Evolutionary conservation across 2,888 invertebrate species (phyloP).

Genomic region (Willowsia nigromaculata): DNA sequence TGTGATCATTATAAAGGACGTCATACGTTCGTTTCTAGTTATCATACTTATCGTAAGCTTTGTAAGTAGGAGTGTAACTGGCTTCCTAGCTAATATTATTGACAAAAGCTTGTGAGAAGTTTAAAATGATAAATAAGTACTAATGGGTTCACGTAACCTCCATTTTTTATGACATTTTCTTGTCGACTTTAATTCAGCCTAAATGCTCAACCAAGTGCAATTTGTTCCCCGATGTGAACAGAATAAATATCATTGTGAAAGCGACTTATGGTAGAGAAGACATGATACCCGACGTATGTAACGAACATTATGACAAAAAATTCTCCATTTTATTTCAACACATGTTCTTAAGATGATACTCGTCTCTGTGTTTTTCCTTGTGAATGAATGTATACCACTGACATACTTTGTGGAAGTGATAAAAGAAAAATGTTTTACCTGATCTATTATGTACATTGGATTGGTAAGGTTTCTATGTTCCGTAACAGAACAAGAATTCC

Average conservation of each 20-base stretch:
- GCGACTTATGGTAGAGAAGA: too few species aligned
- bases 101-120: background rate
- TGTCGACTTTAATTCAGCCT: conserved; percentile 55
- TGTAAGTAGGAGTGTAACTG: too few species aligned
- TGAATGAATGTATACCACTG: too few species aligned
- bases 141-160: background rate
- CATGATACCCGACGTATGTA: background rate
- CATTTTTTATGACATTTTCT: conserved; percentile 4
- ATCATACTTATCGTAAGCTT: too few species aligned
- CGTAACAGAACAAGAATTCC: background rate
- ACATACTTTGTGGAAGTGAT: background rate
- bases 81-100: too few species aligned
- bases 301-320: background rate
- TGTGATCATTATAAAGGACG: too few species aligned
- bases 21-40: too few species aligned
- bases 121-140: background rate
- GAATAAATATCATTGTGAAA: conserved; percentile 34
- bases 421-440: background rate
- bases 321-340: conserved; percentile 5
- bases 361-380: background rate
- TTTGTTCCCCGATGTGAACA: conserved; percentile 35
- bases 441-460: background rate
- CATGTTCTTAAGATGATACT: background rate
- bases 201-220: conserved; percentile 53
- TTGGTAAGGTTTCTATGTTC: background rate